Evolutionary conservation across 2,888 invertebrate species (phyloP).

Genomic region (Augiades crinisus): DNA sequence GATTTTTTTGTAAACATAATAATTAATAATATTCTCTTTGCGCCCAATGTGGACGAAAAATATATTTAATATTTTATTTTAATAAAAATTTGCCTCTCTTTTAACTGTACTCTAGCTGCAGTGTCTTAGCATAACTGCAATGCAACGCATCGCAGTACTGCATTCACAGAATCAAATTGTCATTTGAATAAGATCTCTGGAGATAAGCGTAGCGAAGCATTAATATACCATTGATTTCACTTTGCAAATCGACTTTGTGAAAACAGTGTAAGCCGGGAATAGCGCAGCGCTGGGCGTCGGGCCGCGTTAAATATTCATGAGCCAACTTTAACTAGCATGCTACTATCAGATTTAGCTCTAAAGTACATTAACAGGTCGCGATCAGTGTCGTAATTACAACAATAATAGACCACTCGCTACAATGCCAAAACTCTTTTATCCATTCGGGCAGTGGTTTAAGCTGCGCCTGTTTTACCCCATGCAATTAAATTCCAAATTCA

Average conservation of each 20-base stretch:
- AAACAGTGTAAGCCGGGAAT: slow-evolving; percentile 48
- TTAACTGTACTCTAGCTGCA: background rate
- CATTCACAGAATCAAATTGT: slow-evolving; percentile 20
- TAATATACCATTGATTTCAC: slow-evolving; percentile 48
- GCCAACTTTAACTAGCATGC: slow-evolving; percentile 52
- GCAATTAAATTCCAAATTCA: too few relatives aligned
- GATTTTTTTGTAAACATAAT: too few relatives aligned
- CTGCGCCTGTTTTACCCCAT: background rate
- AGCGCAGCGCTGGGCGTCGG: slow-evolving; percentile 39
- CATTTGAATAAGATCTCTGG: slow-evolving; percentile 22
- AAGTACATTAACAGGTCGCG: slow-evolving; percentile 28
- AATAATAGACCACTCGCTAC: slow-evolving; percentile 17
- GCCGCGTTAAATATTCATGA: slow-evolving; percentile 71
- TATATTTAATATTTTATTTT: too few relatives aligned
- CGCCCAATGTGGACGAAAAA: too few relatives aligned
- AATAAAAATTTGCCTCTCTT: too few relatives aligned
- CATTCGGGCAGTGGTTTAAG: too few relatives aligned
- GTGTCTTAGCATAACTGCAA: background rate
- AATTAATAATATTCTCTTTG: too few relatives aligned
- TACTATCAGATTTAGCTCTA: too few relatives aligned
- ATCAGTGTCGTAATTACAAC: slow-evolving; percentile 20
- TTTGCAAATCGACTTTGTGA: slow-evolving; percentile 54
- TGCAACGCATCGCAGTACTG: slow-evolving; percentile 9
- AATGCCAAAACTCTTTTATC: slow-evolving; percentile 8
- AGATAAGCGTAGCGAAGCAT: slow-evolving; percentile 19